Evolutionary conservation across 2,888 invertebrate genomes (phyloP).

Genomic region (Frankliniella fusca): DNA sequence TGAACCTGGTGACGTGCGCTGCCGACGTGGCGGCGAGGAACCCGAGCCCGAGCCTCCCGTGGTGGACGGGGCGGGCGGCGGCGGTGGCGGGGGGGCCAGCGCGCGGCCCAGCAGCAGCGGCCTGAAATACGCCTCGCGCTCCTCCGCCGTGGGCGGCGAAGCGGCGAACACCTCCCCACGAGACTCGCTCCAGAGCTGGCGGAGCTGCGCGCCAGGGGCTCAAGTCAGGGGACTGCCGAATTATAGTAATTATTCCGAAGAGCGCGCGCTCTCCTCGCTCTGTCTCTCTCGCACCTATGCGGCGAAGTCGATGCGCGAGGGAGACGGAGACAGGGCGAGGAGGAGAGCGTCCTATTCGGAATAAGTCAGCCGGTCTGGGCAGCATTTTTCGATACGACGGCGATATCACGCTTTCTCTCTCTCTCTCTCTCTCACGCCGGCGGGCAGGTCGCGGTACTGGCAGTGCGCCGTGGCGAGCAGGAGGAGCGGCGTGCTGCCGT

Average conservation of each 20-base stretch:
- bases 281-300: no score
- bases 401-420: no score
- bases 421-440: conserved; percentile 43
- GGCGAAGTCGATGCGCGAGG: no score
- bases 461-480: conserved; percentile 44
- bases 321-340: no score
- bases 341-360: no score
- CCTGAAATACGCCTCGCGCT: conserved; percentile 44
- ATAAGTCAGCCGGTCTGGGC: no score
- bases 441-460: conserved; percentile 41
- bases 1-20: not conserved
- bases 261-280: no score
- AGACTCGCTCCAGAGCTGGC: conserved; percentile 43
- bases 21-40: not conserved
- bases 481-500: conserved; percentile 45
- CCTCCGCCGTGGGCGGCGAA: conserved; percentile 39
- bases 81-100: not conserved
- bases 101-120: conserved; percentile 39
- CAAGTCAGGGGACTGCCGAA: no score
- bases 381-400: no score
- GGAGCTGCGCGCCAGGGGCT: no score
- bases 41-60: not conserved
- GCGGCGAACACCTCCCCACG: conserved; percentile 44
- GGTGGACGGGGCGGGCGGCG: not conserved
- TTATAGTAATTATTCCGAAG: no score